phyloP scores from a whole-genome alignment of 1,140 invertebrate genomes.

The Trachelipus rathkii region DNA sequence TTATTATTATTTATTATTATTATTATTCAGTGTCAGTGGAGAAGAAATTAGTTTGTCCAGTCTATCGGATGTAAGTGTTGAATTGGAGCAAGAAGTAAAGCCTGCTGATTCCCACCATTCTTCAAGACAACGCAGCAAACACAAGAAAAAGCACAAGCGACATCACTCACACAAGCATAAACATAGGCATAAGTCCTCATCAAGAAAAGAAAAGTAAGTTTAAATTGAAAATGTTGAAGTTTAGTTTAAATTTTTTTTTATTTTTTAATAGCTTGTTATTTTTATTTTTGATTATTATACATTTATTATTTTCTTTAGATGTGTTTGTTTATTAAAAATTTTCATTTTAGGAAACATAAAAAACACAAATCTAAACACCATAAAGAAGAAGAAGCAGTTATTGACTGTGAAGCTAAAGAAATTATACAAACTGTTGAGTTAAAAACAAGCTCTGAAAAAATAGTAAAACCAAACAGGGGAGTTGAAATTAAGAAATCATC shows the following conservation, averaged over 20 bases:
- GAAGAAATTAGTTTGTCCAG: neutral
- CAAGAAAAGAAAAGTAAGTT: neutral
- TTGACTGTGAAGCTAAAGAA: neutral
- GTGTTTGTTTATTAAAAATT: too few species aligned
- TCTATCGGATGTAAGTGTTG: neutral
- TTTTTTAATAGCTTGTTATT: too few species aligned
- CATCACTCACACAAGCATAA: conserved; percentile 1
- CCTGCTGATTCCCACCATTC: neutral
- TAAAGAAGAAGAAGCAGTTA: neutral
- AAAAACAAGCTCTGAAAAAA: neutral
- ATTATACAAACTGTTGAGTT: neutral
- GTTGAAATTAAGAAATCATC: neutral
- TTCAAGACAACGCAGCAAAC: neutral
- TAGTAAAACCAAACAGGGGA: neutral
- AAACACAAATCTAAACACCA: neutral
- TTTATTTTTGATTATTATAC: too few species aligned
- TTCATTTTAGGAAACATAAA: neutral
- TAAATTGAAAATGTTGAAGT: neutral
- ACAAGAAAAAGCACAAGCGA: conserved; percentile 4
- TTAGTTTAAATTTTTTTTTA: too few species aligned
- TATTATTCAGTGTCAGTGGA: neutral
- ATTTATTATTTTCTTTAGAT: too few species aligned
- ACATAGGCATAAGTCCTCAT: neutral
- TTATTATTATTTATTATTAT: too few species aligned
- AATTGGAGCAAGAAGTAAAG: neutral